A percentile compares a stretch with the other conserved stretches of the same genome.
Evolutionary conservation across 2,888 invertebrate species (phyloP).

Genomic region (Marasmarcha lunaedactyla): DNA sequence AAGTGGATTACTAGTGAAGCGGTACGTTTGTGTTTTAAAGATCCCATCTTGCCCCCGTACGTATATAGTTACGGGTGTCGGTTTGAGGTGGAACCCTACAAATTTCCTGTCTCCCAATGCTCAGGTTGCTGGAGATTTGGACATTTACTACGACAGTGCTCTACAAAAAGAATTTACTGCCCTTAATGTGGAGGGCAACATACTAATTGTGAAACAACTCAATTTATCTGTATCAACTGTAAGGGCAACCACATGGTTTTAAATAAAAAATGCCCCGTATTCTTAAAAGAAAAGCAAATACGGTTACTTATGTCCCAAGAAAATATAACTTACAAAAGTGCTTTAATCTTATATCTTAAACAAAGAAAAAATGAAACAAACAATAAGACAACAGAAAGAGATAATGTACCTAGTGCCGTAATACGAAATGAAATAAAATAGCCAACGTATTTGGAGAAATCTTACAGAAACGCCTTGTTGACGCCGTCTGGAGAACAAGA

Average conservation of each 20-base stretch:
- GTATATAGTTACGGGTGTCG: background rate
- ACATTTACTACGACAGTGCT: background rate
- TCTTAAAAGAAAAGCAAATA: background rate
- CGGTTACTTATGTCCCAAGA: background rate
- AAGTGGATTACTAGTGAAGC: conserved; percentile 2
- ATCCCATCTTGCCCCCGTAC: background rate
- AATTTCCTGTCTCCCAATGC: conserved; percentile 1
- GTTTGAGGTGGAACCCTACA: conserved; percentile 3
- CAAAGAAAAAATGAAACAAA: too few relatives aligned
- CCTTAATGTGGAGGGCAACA: background rate
- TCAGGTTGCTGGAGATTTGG: conserved; percentile 2
- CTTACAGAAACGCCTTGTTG: too few relatives aligned
- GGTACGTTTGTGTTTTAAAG: conserved; percentile 1
- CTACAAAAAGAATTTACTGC: background rate
- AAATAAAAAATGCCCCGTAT: background rate
- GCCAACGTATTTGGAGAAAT: too few relatives aligned
- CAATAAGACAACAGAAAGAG: too few relatives aligned
- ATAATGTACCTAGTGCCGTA: too few relatives aligned
- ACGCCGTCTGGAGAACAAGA: too few relatives aligned
- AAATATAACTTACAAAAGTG: background rate
- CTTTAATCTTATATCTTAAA: too few relatives aligned
- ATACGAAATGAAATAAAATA: too few relatives aligned
- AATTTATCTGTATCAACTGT: background rate
- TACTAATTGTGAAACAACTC: background rate
- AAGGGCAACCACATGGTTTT: background rate